Evolutionary conservation across 2,888 invertebrate genomes (phyloP).

Genomic region (Leucophenga maculata): DNA sequence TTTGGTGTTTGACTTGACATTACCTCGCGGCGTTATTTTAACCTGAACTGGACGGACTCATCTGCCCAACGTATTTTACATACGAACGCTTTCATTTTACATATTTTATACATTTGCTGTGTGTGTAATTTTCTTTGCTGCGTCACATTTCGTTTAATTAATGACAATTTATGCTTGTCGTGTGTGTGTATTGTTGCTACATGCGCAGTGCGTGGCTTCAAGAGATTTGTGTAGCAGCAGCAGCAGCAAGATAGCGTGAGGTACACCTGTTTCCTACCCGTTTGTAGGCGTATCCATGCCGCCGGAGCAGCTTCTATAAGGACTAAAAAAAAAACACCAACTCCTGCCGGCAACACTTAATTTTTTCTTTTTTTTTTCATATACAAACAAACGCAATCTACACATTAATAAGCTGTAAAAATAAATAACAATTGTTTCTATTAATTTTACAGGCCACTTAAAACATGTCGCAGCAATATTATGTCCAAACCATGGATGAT

Average conservation of each 20-base stretch:
- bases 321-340: too few species aligned
- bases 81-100: background rate
- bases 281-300: too few species aligned
- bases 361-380: too few species aligned
- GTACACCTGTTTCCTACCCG: too few species aligned
- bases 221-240: background rate
- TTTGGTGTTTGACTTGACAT: conserved; percentile 17
- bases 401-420: too few species aligned
- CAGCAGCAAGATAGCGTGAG: background rate
- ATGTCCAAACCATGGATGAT: conserved; percentile 76
- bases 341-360: too few species aligned
- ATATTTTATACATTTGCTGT: background rate
- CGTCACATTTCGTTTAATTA: too few species aligned
- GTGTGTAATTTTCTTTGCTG: background rate
- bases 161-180: too few species aligned
- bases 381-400: too few species aligned
- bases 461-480: conserved; percentile 80
- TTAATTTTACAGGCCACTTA: too few species aligned
- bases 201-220: background rate
- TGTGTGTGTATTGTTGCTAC: background rate
- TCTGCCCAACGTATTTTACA: conserved; percentile 31
- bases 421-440: too few species aligned
- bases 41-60: background rate
- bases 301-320: too few species aligned
- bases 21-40: background rate